Evolutionary conservation across 2,113 vertebrate species (phyloP), one percentile per base, ranked within the genome.

Genomic region (Ictidomys tridecemlineatus): DNA sequence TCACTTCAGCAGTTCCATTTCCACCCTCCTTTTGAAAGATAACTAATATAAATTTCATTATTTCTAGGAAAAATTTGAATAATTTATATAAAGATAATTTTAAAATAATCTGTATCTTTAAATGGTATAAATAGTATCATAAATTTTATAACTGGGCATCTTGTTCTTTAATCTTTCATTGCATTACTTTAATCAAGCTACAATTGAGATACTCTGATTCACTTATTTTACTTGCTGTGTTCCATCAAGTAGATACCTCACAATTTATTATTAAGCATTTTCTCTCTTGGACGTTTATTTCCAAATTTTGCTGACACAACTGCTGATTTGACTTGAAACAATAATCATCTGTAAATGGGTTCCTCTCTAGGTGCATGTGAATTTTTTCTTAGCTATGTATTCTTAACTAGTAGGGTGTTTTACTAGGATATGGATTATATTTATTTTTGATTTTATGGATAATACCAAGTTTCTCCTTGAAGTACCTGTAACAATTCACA

Each of bases 81-180:
- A 83, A 58, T 86, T 79, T 65, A 53, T 74, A 24, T 9, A 53
- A 10, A 51, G 8, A 13, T 53, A 4, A 85, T 56, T 53, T 80
- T 77, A 80, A 61, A 26, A 76, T 0, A 92, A 30, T 61, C 5
- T 3, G 28, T 80, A 17, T 17, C 83, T 89, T 51, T 48, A 34
- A 56, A 82, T n/a, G 70, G 11, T 32, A 67, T 7, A 83, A n/a
- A 76, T 26, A 58, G 3, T 89, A 45, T 42, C 45, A 67, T 39
- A 42, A 9, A 26, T 74, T 76, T 11, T 87, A 17, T 74, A 58
- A 80, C 30, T 92, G 22, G 74, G 2, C 34, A 69, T 67, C 4
- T 89, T 80, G 22, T 26, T 91, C 90, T 94, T 63, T 74, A 84
- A 74, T 91, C 45, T 89, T 18, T 65, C 16, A 24, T 61, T 78